These are phyloP conservation scores for Malacoctenus gilli DNA, from an alignment of 2,797 vertebrate species.

Conservation along the genomic window DNA sequence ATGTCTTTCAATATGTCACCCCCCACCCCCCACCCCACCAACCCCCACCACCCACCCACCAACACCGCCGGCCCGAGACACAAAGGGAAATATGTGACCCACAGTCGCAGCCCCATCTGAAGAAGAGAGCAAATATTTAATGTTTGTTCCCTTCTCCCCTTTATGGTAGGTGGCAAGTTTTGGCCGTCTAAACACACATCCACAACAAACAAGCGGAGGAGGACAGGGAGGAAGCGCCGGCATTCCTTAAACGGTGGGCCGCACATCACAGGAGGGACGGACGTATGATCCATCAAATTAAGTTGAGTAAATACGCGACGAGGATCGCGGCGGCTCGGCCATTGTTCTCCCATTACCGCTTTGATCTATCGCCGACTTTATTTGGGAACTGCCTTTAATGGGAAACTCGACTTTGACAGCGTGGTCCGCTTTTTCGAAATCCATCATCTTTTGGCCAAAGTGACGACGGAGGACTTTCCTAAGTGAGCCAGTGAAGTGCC, in stretches of 20 bases:
- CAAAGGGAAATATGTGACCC: slow-evolving; percentile 76
- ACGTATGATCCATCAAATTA: slow-evolving; percentile 35
- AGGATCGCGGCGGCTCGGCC: slow-evolving; percentile 22
- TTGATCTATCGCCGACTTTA: slow-evolving; percentile 45
- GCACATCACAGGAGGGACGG: slow-evolving; percentile 13
- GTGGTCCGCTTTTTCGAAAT: slow-evolving; percentile 19
- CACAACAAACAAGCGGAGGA: slow-evolving; percentile 74
- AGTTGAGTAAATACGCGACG: slow-evolving; percentile 35
- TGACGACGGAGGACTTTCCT: background rate
- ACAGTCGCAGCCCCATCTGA: slow-evolving; percentile 72
- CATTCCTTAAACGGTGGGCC: slow-evolving; percentile 59
- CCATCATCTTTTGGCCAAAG: slow-evolving; percentile 21
- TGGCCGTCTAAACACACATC: slow-evolving; percentile 74
- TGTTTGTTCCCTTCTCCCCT: slow-evolving; percentile 75
- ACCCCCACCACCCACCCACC: slow-evolving; percentile 13
- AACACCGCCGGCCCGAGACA: slow-evolving; percentile 37
- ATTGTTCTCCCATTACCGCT: slow-evolving; percentile 30
- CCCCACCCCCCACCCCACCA: slow-evolving; percentile 20
- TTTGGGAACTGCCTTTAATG: slow-evolving; percentile 48
- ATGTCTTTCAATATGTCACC: slow-evolving; percentile 45
- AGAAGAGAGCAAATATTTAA: slow-evolving; percentile 81
- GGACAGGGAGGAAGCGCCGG: slow-evolving; percentile 52
- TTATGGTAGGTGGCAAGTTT: slow-evolving; percentile 76
- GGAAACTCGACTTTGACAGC: slow-evolving; percentile 46
- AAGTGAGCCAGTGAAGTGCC: background rate